Base-by-base conservation (phyloP, 1,140 invertebrate genomes). In the Ceratosolen solmsi region DNA sequence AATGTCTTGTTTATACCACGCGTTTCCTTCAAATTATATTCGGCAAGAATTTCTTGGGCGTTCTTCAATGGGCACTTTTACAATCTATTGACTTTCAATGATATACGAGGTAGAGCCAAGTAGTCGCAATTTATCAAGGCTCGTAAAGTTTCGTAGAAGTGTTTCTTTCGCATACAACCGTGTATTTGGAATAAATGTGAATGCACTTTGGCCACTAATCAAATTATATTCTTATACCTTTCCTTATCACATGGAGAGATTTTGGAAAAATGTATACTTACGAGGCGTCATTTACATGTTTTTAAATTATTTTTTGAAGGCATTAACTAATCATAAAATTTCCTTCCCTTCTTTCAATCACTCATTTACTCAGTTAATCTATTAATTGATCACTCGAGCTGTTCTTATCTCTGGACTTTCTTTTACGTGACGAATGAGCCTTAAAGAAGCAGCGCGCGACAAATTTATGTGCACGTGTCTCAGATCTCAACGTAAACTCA, bases 11-110 rank as follows among this genome's bases (percentile, higher is more conserved):
- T 30, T 63, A 63, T 33, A 17, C 33, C 30, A 20, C 30, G 2
- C 0, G 11, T 33, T 63, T n/a, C n/a, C n/a, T n/a, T n/a, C n/a
- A n/a, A n/a, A n/a, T n/a, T n/a, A n/a, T n/a, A n/a, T 63, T 63
- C 15, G 0, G 27, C 30, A 25, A 63, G 33, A 33, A 63, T 33
- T 17, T 63, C 60, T 33, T 63, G 25, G 17, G 60, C 15, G 20
- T 63, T 3, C 30, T 20, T 2, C 13, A 60, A 60, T 13, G 60
- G 27, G 9, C 33, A 63, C 15, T 63, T 63, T 63, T 63, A 63
- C 60, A 63, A 33, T 60, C 60, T 63, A 63, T 63, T 63, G 60
- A 63, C 27, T 63, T 36, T 63, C 60, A 63, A 33, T 63, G 60
- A 63, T 11, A 63, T 63, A 33, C 13, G 60, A 63, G 60, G 60